Evolutionary conservation across 2,113 vertebrate species (phyloP).

Genomic region (Urocolius indicus): DNA sequence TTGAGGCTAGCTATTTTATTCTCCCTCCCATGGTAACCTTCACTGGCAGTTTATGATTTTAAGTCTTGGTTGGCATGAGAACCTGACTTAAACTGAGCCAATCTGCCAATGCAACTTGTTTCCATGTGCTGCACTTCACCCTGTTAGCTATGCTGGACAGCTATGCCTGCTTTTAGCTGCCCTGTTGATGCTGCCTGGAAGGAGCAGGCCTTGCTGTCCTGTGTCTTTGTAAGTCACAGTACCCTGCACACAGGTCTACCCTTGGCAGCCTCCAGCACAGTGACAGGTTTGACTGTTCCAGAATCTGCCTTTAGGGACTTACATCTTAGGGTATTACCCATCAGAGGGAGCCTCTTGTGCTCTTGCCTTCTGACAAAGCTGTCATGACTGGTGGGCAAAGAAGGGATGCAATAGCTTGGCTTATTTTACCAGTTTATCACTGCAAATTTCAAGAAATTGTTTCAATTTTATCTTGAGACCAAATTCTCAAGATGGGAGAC

Average conservation of each 20-base stretch:
- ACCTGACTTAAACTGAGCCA: not conserved
- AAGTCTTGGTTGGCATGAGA: not conserved
- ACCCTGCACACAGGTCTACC: not conserved
- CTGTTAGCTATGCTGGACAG: not conserved
- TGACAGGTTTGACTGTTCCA: not conserved
- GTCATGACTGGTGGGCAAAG: not conserved
- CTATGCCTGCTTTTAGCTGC: not conserved
- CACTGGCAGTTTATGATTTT: not conserved
- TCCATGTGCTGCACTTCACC: not conserved
- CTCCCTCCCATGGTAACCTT: not conserved
- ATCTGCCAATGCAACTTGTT: not conserved
- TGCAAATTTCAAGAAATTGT: not conserved
- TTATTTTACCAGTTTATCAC: not conserved
- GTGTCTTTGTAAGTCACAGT: not conserved
- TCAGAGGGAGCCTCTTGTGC: not conserved
- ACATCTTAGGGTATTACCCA: not conserved
- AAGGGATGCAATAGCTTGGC: not conserved
- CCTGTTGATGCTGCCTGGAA: not conserved
- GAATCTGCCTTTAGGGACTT: not conserved
- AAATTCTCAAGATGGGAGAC: not conserved
- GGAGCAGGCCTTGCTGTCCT: not conserved
- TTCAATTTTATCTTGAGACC: not conserved
- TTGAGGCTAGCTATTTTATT: not conserved
- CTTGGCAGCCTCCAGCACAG: not conserved
- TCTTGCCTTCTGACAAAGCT: not conserved